These are phyloP conservation scores for Halichondria panicea DNA, from an alignment of 37 sponge, comb jelly and placozoan genomes.

Conservation along the genomic window DNA sequence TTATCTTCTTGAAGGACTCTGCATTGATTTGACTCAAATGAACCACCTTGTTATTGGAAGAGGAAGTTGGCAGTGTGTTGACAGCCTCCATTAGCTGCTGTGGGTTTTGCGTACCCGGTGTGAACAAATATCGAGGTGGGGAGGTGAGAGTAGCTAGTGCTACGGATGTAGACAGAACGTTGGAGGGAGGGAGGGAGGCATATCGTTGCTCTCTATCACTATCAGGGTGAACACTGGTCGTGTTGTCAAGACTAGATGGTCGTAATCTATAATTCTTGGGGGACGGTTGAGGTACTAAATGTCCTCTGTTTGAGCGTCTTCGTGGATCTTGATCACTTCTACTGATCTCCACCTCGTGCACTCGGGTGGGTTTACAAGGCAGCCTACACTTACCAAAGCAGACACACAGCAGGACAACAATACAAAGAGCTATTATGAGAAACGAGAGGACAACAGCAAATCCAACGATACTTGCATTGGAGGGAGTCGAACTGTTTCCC, in stretches of 20 bases:
- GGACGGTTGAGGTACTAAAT: constrained; percentile 2
- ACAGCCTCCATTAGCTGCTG: neutral
- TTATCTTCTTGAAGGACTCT: no score
- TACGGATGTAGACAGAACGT: neutral
- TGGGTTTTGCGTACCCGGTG: neutral
- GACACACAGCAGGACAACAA: constrained; percentile 4
- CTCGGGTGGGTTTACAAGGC: neutral
- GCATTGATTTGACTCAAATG: constrained; percentile 3
- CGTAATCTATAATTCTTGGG: no score
- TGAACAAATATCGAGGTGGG: constrained; percentile 1
- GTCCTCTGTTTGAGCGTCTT: no score
- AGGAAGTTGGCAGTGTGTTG: neutral
- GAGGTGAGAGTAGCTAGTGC: no score
- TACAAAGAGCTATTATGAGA: neutral
- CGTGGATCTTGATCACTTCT: neutral
- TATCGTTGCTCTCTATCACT: no score
- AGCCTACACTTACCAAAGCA: constrained; percentile 11
- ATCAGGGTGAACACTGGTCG: no score
- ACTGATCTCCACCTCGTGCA: neutral
- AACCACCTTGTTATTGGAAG: neutral
- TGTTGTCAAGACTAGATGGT: no score
- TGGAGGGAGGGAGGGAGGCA: neutral
- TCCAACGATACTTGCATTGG: constrained; percentile 13
- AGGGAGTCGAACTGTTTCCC: no score
- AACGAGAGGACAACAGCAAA: constrained; percentile 23